Evolutionary conservation across 2,797 vertebrate species (phyloP), one percentile per base, ranked within the genome.

Genomic region (Tragopan temminckii): DNA sequence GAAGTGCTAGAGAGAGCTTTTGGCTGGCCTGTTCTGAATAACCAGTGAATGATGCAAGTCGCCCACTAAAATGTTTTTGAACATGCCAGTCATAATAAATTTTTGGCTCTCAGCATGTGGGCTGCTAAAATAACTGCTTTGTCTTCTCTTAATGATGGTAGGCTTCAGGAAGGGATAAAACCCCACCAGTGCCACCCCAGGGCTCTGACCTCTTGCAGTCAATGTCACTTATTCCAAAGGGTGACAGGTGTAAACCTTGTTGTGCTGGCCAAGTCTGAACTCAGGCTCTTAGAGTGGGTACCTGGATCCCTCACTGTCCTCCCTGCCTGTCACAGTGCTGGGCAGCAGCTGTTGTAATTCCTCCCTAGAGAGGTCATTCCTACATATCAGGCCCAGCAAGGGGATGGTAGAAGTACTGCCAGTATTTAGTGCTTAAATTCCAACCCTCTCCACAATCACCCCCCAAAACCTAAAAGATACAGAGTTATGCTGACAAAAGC

Each of bases 291-390:
- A 25, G 71, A 55, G 17, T 2, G 46, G 7, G 74, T 91, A 95
- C 95, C 94, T 95, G 92, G 42, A 43, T n/a, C 77, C 61, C 76
- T 58, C 1, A 0, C 45, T 24, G 48, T 63, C 88, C 58, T 94
- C 75, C 66, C 72, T 16, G 62, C 80, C 82, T 84, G 77, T 53
- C 80, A 43, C 66, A 38, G 50, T 24, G 78, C 79, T 76, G 59
- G 8, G 74, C 61, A 91, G 89, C 90, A 90, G 95, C 93, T 95
- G 94, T 13, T 96, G 48, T 9, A 46, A 96, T 97, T 96, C 93
- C 79, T 96, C 68, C 64, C 75, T n/a, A 42, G 61, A 94, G 83
- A 96, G 62, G 75, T 94, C 94, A 96, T 94, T 87, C 53, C 83
- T 91, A 82, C 89, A 67, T 38, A 94, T 91, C 67, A 70, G 63